Base-by-base conservation (phyloP, 2,113 vertebrate species). In the Solea solea region DNA sequence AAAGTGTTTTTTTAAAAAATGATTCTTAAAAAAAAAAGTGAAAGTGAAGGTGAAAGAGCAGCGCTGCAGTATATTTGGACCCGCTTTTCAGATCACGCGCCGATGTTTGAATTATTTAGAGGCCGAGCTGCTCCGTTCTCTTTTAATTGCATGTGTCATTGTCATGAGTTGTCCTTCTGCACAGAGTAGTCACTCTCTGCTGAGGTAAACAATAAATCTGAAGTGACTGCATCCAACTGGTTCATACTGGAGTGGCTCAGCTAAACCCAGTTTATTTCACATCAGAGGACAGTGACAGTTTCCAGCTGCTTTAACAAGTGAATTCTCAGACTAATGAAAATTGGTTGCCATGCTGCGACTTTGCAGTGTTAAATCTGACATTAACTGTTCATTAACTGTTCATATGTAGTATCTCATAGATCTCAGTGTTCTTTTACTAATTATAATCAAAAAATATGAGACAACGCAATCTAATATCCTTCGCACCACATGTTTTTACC, bases 91-190 rank as follows among this genome's bases (percentile, higher is more conserved):
- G 74, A 86, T 90, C 87, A 74, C 54, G 59, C 62, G 71, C 76
- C 74, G 72, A 72, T 86, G 89, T 89, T 80, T 91, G 88, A 93
- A 92, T 93, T 89, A 92, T 94, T 93, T 90, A 92, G 67, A 75
- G 81, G 63, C 67, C 15, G 71, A 76, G 72, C 70, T 45, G 74
- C 84, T 83, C 72, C 58, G 42, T 84, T 81, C 83, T 83, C 83
- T 83, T 81, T 90, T 91, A 92, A 92, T 92, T 92, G 87, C 80
- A 72, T 80, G 87, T 91, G 89, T 89, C 91, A 89, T 93, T 91
- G 92, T 80, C 85, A 83, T 50, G 83, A 86, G 80, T 72, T 88
- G 84, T 90, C 83, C 72, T 76, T 81, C 81, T 87, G 90, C 80
- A 74, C 52, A 78, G 62, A 69, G 2, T 9, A 52, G 71, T 80